A percentile compares a stretch with the other conserved stretches of the same genome.
Conservation (phyloP, 2,888 invertebrate genomes). For the Leucophenga maculata region DNA sequence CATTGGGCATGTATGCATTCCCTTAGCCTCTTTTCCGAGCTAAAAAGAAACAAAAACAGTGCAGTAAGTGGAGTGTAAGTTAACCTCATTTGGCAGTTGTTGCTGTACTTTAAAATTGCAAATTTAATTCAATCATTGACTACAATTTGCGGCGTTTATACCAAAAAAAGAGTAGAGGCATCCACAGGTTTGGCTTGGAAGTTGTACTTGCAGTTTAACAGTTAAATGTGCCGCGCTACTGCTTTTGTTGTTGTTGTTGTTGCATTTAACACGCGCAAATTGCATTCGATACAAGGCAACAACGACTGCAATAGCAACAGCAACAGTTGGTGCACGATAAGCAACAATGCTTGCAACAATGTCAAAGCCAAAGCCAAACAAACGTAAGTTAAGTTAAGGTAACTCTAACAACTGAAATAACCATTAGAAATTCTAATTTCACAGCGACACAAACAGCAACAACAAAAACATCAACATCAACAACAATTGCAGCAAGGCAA, state of each 20-base stretch:
- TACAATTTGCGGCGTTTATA: constrained; percentile 59
- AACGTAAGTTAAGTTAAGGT: constrained; percentile 39
- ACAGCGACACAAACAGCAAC: constrained; percentile 31
- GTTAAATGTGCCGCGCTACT: background rate
- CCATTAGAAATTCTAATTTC: constrained; percentile 63
- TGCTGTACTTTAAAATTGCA: constrained; percentile 59
- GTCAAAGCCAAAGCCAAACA: constrained; percentile 37
- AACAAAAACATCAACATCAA: background rate
- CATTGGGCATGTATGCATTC: background rate
- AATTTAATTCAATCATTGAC: constrained; percentile 65
- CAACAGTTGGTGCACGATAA: constrained; percentile 17
- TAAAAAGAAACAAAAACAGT: background rate
- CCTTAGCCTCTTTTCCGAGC: too few species aligned
- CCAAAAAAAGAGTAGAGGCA: constrained; percentile 23
- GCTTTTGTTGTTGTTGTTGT: constrained; percentile 30
- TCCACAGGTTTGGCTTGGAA: background rate
- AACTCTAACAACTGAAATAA: constrained; percentile 33
- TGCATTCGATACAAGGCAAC: constrained; percentile 33
- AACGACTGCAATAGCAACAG: constrained; percentile 10
- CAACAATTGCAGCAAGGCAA: background rate
- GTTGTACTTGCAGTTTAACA: too few species aligned
- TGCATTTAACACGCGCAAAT: constrained; percentile 64
- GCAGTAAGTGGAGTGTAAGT: background rate
- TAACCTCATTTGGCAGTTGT: constrained; percentile 16
- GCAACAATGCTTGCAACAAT: constrained; percentile 39